phyloP scores from a whole-genome alignment of 1,140 invertebrate species.

The Aphaenogaster floridana region DNA sequence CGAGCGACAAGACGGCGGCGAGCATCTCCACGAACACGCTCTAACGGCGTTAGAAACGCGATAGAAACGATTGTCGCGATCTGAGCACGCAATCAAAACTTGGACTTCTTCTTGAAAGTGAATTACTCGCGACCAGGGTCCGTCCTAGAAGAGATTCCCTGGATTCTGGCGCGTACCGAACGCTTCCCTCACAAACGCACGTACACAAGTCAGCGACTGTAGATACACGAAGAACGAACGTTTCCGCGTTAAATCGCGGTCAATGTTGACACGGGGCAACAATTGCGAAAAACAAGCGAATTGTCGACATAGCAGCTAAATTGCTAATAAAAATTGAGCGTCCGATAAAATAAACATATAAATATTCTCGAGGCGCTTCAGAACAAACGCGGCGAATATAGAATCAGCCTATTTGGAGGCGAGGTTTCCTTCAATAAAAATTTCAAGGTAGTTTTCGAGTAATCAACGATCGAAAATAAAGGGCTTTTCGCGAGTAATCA shows the following conservation, averaged over 20 bases:
- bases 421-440: background rate
- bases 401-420: background rate
- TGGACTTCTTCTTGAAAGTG: conserved; percentile 78
- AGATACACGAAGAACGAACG: background rate
- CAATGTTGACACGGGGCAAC: conserved; percentile 10
- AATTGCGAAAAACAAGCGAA: conserved; percentile 32
- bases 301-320: background rate
- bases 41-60: conserved; percentile 69
- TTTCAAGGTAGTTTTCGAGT: background rate
- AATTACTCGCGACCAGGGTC: conserved; percentile 70
- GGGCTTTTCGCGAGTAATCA: background rate
- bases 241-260: conserved; percentile 15
- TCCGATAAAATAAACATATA: conserved; percentile 7
- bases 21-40: conserved; percentile 60
- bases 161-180: conserved; percentile 31
- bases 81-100: conserved; percentile 77
- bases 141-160: conserved; percentile 49
- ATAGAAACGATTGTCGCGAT: conserved; percentile 76
- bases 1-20: conserved; percentile 48
- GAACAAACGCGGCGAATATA: background rate
- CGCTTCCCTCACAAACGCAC: background rate
- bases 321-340: conserved; percentile 21
- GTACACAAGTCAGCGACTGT: conserved; percentile 16
- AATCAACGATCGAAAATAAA: conserved; percentile 3
- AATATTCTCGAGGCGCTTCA: background rate